Conservation (phyloP, 2,888 invertebrate species). For the Nipponacmea schrenckii region DNA sequence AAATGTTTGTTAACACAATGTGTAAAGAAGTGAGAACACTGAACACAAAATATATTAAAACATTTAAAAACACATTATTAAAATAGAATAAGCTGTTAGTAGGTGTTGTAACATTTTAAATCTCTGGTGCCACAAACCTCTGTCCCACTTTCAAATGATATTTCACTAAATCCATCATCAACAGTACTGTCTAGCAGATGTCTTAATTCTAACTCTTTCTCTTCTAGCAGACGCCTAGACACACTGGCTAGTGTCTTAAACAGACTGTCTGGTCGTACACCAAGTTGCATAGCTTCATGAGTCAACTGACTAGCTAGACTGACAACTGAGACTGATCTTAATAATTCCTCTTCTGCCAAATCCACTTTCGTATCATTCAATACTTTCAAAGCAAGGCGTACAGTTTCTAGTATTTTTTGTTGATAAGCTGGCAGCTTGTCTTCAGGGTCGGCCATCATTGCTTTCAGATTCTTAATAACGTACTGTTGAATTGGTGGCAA, state of each 20-base stretch:
- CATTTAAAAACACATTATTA: no score
- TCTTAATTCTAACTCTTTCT: not conserved
- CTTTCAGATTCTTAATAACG: conserved; percentile 40
- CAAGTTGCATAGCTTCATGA: conserved; percentile 47
- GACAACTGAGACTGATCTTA: conserved; percentile 48
- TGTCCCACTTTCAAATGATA: conserved; percentile 5
- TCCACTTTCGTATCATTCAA: not conserved
- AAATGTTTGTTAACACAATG: no score
- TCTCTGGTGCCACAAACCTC: not conserved
- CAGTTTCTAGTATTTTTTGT: not conserved
- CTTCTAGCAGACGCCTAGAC: conserved; percentile 1
- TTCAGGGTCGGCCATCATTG: conserved; percentile 36
- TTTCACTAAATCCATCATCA: conserved; percentile 5
- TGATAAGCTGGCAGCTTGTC: conserved; percentile 5
- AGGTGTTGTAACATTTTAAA: not conserved
- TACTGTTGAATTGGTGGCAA: conserved; percentile 35
- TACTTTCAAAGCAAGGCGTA: conserved; percentile 4
- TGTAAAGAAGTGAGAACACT: no score
- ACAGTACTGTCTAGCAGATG: not conserved
- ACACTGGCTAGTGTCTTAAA: conserved; percentile 44
- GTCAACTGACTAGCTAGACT: conserved; percentile 55
- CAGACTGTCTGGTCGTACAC: conserved; percentile 45
- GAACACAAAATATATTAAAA: no score
- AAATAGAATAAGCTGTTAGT: no score
- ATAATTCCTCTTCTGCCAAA: conserved; percentile 41